Conservation (phyloP, 2,797 vertebrate genomes). For the Sebastes nivosus region DNA sequence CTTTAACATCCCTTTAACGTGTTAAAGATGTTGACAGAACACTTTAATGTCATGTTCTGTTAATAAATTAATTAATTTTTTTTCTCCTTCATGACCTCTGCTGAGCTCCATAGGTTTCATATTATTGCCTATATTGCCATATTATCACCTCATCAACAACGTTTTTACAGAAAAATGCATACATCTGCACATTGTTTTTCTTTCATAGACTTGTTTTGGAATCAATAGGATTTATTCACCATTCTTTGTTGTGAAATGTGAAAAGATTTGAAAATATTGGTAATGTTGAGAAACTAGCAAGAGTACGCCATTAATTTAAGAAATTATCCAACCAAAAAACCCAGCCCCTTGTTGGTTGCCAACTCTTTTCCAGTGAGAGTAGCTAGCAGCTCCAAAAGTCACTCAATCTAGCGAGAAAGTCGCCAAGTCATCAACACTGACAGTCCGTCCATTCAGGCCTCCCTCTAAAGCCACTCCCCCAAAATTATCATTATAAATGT, state of each 20-base stretch:
- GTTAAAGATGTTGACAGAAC: background rate
- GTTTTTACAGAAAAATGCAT: background rate
- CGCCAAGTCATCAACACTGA: background rate
- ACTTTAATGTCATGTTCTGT: background rate
- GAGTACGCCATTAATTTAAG: background rate
- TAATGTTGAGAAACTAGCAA: background rate
- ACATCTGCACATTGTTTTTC: background rate
- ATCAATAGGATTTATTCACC: background rate
- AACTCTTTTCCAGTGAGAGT: background rate
- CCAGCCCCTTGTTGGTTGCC: background rate
- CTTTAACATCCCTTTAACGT: background rate
- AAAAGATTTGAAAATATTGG: background rate
- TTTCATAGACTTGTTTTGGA: background rate
- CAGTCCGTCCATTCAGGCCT: too few species aligned
- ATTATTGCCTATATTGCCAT: background rate
- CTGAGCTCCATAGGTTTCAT: background rate
- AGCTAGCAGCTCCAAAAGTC: background rate
- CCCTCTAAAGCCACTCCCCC: background rate
- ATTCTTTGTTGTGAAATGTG: background rate
- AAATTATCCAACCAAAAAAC: background rate
- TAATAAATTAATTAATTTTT: background rate
- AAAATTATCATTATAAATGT: too few species aligned
- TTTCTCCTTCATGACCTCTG: background rate
- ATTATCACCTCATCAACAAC: background rate
- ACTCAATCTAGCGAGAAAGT: background rate